Conservation (phyloP, 2,888 invertebrate genomes). For the Scaptomyza caliginosa region DNA sequence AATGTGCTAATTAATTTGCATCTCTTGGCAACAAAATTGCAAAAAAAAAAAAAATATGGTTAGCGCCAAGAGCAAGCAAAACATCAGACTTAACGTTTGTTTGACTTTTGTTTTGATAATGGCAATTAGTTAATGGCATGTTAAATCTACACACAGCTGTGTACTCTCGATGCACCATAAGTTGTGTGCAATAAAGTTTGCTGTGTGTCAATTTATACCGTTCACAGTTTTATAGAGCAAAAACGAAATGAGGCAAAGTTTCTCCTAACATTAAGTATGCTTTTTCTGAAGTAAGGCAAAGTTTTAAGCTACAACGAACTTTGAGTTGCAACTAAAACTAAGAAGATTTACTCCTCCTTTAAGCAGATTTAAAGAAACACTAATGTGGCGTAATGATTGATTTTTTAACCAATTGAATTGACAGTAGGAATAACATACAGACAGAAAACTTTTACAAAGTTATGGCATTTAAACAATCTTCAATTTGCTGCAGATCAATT, state of each 20-base stretch:
- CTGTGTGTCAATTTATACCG: conserved; percentile 27
- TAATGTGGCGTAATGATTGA: conserved; percentile 41
- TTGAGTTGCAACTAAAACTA: conserved; percentile 29
- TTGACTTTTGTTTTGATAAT: conserved; percentile 18
- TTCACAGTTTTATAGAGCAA: conserved; percentile 7
- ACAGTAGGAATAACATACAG: background rate
- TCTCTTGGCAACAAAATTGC: conserved; percentile 15
- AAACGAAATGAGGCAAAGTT: background rate
- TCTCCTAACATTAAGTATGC: no score
- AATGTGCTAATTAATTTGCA: conserved; percentile 58
- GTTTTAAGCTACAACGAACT: conserved; percentile 25
- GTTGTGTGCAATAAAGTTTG: conserved; percentile 33
- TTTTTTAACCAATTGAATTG: conserved; percentile 15
- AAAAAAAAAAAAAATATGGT: background rate
- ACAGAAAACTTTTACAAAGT: conserved; percentile 2
- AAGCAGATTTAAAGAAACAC: conserved; percentile 29
- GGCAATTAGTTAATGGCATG: conserved; percentile 41
- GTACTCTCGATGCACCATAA: conserved; percentile 10
- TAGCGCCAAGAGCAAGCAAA: background rate
- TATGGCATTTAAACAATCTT: background rate
- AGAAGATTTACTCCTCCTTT: conserved; percentile 41
- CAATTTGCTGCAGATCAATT: conserved; percentile 11
- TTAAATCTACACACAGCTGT: background rate
- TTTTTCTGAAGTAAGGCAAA: no score
- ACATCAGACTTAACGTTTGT: background rate